Evolutionary conservation across 2,113 vertebrate genomes (phyloP), one percentile per base, ranked within the genome.

Genomic region (Coregonus clupeaformis): DNA sequence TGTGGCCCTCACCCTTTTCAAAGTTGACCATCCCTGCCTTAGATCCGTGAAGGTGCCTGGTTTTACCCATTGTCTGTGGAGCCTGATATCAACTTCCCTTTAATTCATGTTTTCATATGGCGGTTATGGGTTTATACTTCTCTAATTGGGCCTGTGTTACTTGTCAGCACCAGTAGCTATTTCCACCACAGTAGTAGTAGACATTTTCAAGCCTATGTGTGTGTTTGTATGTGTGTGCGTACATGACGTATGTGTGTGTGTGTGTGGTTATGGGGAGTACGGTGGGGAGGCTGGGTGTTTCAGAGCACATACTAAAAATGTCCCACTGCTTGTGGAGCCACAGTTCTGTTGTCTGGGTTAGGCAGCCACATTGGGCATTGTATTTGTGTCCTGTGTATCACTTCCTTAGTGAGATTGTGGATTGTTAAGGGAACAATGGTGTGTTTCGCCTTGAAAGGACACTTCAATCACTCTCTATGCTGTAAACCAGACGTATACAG

Each of bases 391-490:
- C 88, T 89, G 86, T 85, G 82, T 89, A n/a, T 87, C 79, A 81
- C 89, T 90, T 90, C 89, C 89, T 89, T 80, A 36, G 72, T 76
- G 75, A 82, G 89, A 87, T 88, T 87, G 88, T 73, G 87, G 84
- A 89, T 90, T 87, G 89, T 90, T 86, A 64, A 67, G 24, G 49
- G 76, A 86, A 91, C 89, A 91, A 91, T 89, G 80, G 85, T 32
- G 72, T 60, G 80, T 78, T 89, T 84, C 36, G 69, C 87, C 82
- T 85, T 86, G 84, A 88, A 86, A 84, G 80, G 77, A 86, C 85
- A 76, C 85, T 83, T 90, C 81, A 85, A 81, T 86, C 83, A 86
- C 85, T 77, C 78, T 75, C 52, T n/a, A 11, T 29, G 80, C 85
- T 57, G 81, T 82, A 79, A 81, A 85, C 4, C 73, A 70, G 69